A percentile compares a stretch with the other conserved stretches of the same genome.
Conservation (phyloP, 2,113 vertebrate genomes). For the Antechinus stuartii region DNA sequence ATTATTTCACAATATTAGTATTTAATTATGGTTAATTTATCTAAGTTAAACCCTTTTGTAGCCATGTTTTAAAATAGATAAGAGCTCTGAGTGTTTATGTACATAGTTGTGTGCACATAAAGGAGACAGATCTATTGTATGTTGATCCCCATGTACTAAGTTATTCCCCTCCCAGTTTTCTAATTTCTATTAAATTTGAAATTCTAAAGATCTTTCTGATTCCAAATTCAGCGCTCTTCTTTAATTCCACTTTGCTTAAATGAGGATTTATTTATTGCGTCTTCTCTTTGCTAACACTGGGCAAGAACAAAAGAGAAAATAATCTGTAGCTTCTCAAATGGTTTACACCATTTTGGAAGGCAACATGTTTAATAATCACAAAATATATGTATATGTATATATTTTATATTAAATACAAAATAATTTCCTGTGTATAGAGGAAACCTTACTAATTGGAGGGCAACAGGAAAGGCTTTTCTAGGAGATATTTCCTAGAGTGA, state of each 20-base stretch:
- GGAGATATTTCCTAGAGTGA: background rate
- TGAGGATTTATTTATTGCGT: background rate
- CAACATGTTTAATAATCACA: background rate
- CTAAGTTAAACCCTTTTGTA: slow-evolving; percentile 78
- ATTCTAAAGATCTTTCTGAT: slow-evolving; percentile 46
- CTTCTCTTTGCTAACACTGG: background rate
- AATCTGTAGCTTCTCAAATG: background rate
- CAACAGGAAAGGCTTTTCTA: background rate
- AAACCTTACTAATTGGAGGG: background rate
- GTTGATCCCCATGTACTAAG: slow-evolving; percentile 76
- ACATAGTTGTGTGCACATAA: background rate
- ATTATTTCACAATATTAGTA: slow-evolving; percentile 83
- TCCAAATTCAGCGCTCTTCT: background rate
- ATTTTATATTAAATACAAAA: background rate
- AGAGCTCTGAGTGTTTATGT: slow-evolving; percentile 54
- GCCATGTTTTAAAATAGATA: slow-evolving; percentile 73
- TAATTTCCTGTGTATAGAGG: background rate
- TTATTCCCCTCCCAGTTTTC: slow-evolving; percentile 78
- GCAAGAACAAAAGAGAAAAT: background rate
- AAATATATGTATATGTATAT: background rate
- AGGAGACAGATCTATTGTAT: slow-evolving; percentile 37
- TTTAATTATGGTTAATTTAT: slow-evolving; percentile 85
- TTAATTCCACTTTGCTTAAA: background rate
- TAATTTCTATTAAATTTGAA: slow-evolving; percentile 73
- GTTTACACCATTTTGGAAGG: background rate